Evolutionary conservation across 2,113 vertebrate species (phyloP).

Genomic region (Larimichthys crocea): DNA sequence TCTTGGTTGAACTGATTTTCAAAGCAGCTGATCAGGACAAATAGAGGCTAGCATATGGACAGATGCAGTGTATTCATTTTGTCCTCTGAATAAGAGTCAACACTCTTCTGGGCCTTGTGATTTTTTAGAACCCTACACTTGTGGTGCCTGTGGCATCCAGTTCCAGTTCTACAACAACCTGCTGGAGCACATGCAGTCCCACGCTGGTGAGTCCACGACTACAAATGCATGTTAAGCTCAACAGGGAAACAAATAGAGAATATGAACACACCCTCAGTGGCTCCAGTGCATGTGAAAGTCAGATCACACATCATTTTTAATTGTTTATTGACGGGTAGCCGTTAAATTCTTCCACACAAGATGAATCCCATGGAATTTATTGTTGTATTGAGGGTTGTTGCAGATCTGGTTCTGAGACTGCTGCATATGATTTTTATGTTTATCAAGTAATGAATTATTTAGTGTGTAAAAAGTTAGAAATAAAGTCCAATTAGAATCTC

Average conservation of each 20-base stretch:
- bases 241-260: slow-evolving; percentile 33
- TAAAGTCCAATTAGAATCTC: not conserved
- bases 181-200: slow-evolving; percentile 99
- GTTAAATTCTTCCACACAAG: slow-evolving; percentile 6
- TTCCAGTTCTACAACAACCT: slow-evolving; percentile 99
- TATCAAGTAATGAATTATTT: not conserved
- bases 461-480: not conserved
- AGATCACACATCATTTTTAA: slow-evolving; percentile 12
- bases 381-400: slow-evolving; percentile 62
- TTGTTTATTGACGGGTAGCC: slow-evolving; percentile 11
- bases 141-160: slow-evolving; percentile 99
- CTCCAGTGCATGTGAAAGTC: slow-evolving; percentile 58
- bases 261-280: slow-evolving; percentile 48
- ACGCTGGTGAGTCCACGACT: slow-evolving; percentile 90
- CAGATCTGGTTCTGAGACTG: slow-evolving; percentile 73
- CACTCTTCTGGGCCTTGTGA: slow-evolving; percentile 83
- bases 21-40: slow-evolving; percentile 16
- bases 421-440: slow-evolving; percentile 19
- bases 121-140: slow-evolving; percentile 96
- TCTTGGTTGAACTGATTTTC: slow-evolving; percentile 14
- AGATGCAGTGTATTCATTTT: slow-evolving; percentile 50
- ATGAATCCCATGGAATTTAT: slow-evolving; percentile 7
- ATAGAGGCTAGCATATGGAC: slow-evolving; percentile 15
- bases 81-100: slow-evolving; percentile 69
- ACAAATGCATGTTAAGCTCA: slow-evolving; percentile 68